Percentiles rank a stretch among this genome's conserved stretches.
Conservation (phyloP, 1,140 invertebrate species). For the Psix sp. region DNA sequence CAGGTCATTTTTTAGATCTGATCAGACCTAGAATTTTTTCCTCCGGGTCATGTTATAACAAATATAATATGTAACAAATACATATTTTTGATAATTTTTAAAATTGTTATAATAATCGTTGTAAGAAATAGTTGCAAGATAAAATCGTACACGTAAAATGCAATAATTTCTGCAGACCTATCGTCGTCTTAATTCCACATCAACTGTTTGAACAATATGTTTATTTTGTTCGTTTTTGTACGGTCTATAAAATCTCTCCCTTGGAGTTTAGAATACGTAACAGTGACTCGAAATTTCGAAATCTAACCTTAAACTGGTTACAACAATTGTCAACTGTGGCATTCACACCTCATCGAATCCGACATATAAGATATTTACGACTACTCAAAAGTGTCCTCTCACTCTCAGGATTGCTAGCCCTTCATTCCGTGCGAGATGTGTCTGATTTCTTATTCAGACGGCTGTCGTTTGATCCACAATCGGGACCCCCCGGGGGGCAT, state of each 20-base stretch:
- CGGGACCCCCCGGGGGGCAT: constrained; percentile 67
- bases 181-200: no score
- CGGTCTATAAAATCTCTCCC: constrained; percentile 9
- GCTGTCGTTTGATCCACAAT: constrained; percentile 50
- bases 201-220: no score
- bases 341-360: constrained; percentile 62
- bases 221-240: no score
- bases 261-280: constrained; percentile 2
- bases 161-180: no score
- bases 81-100: no score
- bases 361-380: constrained; percentile 41
- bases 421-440: constrained; percentile 57
- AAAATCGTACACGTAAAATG: no score
- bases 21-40: no score
- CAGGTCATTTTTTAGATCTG: no score
- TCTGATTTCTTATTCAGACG: constrained; percentile 68
- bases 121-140: no score
- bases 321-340: constrained; percentile 57
- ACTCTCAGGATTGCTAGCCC: constrained; percentile 67
- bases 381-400: constrained; percentile 59
- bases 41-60: no score
- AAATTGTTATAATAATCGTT: no score
- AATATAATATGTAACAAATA: no score
- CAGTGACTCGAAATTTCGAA: constrained; percentile 36
- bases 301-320: constrained; percentile 62